Evolutionary conservation across 1,140 invertebrate species (phyloP), one percentile per base, ranked within the genome.

Genomic region (Triops cancriformis): DNA sequence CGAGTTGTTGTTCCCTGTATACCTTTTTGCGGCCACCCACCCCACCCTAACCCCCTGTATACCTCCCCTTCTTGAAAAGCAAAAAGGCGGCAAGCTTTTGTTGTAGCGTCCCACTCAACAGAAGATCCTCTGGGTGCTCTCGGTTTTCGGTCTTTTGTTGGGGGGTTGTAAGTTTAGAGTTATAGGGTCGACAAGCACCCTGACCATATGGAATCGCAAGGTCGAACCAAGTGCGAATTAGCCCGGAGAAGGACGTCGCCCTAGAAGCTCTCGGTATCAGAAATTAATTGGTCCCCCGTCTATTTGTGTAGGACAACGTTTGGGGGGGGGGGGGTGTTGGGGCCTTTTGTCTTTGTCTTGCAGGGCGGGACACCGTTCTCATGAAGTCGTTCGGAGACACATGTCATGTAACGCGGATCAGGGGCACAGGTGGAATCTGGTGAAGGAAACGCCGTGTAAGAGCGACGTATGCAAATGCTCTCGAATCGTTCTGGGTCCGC

Each of bases 391-490:
- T n/a, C 10, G 23, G 23, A 64, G 51, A 64, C 51, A 1, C 51
- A 64, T 64, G 51, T 64, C 10, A 64, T 64, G 51, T 64, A 64
- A 64, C 51, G 51, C 51, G 51, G 51, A 64, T 64, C 51, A 64
- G 51, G 51, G 51, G 51, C 51, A 64, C 51, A 64, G 51, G 51
- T 64, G 51, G 51, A 64, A 64, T 64, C 51, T 64, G 51, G 51
- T 23, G 10, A 23, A 23, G 51, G 23, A 64, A 64, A 64, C 23
- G 51, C 23, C 6, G 23, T 37, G 23, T 64, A 64, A n/a, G 18
- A 64, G 51, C 51, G 51, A 64, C 51, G 23, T 64, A 23, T 64
- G 51, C 51, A 64, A 64, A 64, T 64, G 18, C 51, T 23, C 23
- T 23, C 51, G 23, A 23, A 64, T 0, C 10, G 1, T 64, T 64